These are phyloP conservation scores for Hemaris fuciformis DNA, from an alignment of 2,888 invertebrate genomes.

Conservation along the genomic window DNA sequence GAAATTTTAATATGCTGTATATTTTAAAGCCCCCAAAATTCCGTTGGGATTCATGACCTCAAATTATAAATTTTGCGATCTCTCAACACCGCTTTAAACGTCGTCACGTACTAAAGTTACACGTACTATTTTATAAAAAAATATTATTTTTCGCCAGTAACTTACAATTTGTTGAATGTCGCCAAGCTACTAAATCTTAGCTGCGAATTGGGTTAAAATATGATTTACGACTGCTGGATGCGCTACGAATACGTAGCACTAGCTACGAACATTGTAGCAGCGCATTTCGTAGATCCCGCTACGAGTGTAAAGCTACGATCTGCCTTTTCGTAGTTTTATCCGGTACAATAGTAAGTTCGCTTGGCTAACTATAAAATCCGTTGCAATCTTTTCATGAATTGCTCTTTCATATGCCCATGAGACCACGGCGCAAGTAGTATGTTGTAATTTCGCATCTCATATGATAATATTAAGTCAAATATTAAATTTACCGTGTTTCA, in stretches of 20 bases:
- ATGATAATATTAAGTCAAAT: too few relatives aligned
- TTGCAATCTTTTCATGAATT: not conserved
- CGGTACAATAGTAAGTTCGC: not conserved
- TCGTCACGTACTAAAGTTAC: not conserved
- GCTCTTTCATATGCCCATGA: not conserved
- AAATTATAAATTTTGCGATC: not conserved
- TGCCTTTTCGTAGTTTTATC: not conserved
- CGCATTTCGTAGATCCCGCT: constrained; percentile 23
- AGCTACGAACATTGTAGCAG: constrained; percentile 21
- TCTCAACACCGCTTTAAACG: not conserved
- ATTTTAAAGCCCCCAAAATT: not conserved
- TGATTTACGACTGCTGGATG: constrained; percentile 30
- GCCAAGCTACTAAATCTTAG: not conserved
- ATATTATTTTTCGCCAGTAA: not conserved
- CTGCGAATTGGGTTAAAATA: constrained; percentile 10
- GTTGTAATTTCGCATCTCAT: too few relatives aligned
- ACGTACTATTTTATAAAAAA: not conserved
- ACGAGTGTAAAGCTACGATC: constrained; percentile 17
- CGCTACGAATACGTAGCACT: constrained; percentile 34
- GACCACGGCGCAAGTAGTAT: too few relatives aligned
- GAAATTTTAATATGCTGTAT: not conserved
- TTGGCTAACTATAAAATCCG: not conserved
- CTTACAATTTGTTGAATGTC: not conserved
- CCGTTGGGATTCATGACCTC: not conserved
- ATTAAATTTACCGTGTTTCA: not conserved